These are phyloP conservation scores for Trialeurodes vaporariorum DNA, from an alignment of 1,140 invertebrate species.

Conservation along the genomic window DNA sequence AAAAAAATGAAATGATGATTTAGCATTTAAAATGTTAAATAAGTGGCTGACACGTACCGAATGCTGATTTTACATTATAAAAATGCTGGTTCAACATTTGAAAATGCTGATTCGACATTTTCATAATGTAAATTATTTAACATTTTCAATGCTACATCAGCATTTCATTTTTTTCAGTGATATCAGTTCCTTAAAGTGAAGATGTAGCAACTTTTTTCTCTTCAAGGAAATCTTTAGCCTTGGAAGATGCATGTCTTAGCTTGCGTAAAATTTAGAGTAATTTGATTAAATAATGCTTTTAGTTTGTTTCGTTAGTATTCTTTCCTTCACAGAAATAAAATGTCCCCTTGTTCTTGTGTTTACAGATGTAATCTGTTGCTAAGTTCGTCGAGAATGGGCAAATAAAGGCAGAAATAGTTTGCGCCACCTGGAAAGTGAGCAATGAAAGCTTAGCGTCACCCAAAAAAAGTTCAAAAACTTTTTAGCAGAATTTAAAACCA, in stretches of 20 bases:
- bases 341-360: not conserved
- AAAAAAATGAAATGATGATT: no score
- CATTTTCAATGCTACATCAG: not conserved
- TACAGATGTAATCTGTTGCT: not conserved
- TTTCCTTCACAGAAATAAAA: not conserved
- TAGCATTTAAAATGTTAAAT: no score
- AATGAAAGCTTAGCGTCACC: no score
- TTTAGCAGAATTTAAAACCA: no score
- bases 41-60: no score
- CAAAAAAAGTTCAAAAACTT: no score
- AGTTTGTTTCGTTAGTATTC: not conserved
- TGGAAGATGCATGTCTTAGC: not conserved
- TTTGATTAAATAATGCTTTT: not conserved
- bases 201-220: no score
- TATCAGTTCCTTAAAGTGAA: no score
- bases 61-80: no score
- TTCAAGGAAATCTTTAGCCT: not conserved
- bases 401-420: not conserved
- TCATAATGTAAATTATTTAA: not conserved
- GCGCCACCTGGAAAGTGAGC: not conserved
- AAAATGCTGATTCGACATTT: no score
- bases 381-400: not conserved
- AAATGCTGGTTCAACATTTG: no score
- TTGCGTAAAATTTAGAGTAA: not conserved
- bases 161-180: no score